Evolutionary conservation across 2,113 vertebrate species (phyloP).

Genomic region (Elgaria multicarinata): DNA sequence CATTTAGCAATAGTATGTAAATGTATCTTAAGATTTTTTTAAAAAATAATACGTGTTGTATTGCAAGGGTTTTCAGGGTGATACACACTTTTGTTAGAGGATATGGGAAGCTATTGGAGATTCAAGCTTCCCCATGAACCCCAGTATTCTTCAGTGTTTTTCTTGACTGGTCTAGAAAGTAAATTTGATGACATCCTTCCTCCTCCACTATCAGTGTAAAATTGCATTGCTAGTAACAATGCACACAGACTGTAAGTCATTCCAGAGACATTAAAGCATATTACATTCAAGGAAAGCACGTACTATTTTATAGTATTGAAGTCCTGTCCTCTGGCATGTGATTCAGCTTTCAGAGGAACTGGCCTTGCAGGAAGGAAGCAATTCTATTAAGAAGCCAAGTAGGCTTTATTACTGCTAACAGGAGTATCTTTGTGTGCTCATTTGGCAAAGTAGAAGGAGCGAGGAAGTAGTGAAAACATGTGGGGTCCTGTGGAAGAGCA

Average conservation of each 20-base stretch:
- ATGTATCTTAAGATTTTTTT: not conserved
- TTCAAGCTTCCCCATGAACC: not conserved
- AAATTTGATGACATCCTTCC: not conserved
- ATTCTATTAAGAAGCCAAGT: not conserved
- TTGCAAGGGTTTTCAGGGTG: not conserved
- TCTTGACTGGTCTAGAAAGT: not conserved
- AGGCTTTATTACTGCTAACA: not conserved
- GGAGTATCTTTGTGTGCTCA: not conserved
- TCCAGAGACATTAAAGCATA: not conserved
- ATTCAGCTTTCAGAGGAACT: not conserved
- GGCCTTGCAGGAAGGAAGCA: not conserved
- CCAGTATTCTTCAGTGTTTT: not conserved
- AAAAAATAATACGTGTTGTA: not conserved
- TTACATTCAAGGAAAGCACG: too few species aligned
- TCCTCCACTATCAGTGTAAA: not conserved
- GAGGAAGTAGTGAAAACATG: not conserved
- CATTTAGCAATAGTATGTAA: not conserved
- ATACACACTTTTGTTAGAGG: not conserved
- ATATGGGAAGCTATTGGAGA: not conserved
- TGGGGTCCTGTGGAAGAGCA: not conserved
- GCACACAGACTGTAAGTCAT: not conserved
- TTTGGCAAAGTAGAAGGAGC: not conserved
- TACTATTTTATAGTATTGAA: not conserved
- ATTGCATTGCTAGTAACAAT: not conserved
- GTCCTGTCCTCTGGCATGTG: not conserved